phyloP scores from a whole-genome alignment of 2,113 vertebrate species.

The Bucco capensis region DNA sequence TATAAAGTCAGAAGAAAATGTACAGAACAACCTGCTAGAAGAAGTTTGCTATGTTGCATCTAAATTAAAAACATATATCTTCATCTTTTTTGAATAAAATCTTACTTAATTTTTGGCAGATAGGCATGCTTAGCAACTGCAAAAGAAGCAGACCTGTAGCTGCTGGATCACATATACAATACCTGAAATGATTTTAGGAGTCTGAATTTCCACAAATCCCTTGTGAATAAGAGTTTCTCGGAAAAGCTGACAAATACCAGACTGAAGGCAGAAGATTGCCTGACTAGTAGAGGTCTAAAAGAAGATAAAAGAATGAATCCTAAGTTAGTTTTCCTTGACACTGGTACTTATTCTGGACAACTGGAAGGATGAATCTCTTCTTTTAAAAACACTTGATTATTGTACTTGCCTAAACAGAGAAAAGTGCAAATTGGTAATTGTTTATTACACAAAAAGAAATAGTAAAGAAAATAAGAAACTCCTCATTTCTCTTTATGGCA shows the following conservation, averaged over 20 bases:
- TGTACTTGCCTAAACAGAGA: not conserved
- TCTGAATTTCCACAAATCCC: slow-evolving; percentile 97
- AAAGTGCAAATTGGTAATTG: not conserved
- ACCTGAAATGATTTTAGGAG: slow-evolving; percentile 98
- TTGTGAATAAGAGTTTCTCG: slow-evolving; percentile 90
- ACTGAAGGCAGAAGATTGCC: slow-evolving; percentile 90
- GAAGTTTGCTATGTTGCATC: not conserved
- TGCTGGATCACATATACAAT: slow-evolving; percentile 31
- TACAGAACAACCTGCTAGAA: not conserved
- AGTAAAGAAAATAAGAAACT: not conserved
- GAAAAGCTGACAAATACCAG: slow-evolving; percentile 93
- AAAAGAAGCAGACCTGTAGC: not conserved
- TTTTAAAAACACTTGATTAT: not conserved
- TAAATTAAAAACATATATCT: not conserved
- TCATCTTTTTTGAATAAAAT: not conserved
- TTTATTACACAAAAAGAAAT: not conserved
- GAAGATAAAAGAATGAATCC: slow-evolving; percentile 36
- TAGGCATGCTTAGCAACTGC: not conserved
- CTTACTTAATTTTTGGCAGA: not conserved
- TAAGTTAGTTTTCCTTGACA: slow-evolving; percentile 5
- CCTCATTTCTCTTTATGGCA: not conserved
- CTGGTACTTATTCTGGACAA: not conserved
- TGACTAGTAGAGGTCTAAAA: slow-evolving; percentile 95
- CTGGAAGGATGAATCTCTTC: not conserved
- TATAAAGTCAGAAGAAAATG: not conserved